Evolutionary conservation across 1,140 invertebrate genomes (phyloP).

Genomic region (Lethrus apterus): DNA sequence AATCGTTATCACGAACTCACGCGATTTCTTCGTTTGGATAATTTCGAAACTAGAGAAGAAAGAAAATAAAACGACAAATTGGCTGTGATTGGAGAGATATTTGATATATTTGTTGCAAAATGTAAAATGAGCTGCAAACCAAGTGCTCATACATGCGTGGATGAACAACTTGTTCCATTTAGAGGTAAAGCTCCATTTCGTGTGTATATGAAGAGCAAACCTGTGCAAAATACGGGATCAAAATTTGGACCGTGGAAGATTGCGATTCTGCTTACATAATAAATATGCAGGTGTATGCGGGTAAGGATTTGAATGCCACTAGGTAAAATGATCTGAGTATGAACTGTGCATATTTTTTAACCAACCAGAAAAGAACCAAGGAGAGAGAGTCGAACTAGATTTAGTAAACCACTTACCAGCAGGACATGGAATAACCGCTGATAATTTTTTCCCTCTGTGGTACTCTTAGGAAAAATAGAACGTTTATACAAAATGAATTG

Average conservation of each 20-base stretch:
- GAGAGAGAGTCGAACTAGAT: neutral
- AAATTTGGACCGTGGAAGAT: constrained; percentile 15
- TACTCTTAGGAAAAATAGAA: too few relatives aligned
- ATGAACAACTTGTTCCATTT: constrained; percentile 7
- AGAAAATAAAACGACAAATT: constrained; percentile 2
- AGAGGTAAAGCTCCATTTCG: constrained; percentile 10
- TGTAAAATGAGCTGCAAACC: neutral
- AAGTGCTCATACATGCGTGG: neutral
- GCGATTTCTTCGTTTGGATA: neutral
- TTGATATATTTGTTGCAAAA: neutral
- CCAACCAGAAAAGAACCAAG: constrained; percentile 12
- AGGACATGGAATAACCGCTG: neutral
- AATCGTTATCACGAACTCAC: neutral
- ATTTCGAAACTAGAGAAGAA: neutral
- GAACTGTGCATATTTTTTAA: constrained; percentile 4
- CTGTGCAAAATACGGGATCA: constrained; percentile 16
- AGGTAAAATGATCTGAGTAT: constrained; percentile 6
- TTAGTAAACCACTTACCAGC: constrained; percentile 3
- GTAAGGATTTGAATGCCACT: constrained; percentile 14
- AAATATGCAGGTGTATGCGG: constrained; percentile 12
- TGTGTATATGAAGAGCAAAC: constrained; percentile 16
- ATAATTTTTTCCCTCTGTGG: constrained; percentile 12
- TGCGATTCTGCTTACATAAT: constrained; percentile 2
- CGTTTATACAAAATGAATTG: constrained; percentile 2
- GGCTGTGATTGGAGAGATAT: constrained; percentile 5